Base-by-base conservation (phyloP, 1,140 invertebrate genomes). In the Archivesica marissinica region DNA sequence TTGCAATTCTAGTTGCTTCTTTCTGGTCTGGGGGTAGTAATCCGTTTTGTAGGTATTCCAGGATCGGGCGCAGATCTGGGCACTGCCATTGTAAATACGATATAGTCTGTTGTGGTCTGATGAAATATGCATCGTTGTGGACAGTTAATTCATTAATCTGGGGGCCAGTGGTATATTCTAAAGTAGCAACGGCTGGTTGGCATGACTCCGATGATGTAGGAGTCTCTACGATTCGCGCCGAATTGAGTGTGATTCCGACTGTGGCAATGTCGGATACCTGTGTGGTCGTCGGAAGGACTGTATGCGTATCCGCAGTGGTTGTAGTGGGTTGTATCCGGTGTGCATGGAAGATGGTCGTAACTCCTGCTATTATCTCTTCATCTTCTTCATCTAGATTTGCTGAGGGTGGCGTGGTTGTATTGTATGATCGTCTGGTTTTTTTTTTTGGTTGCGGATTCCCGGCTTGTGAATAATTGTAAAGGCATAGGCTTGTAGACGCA, bases 401-500 rank as follows among this genome's bases (percentile, higher is more conserved):
- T 7, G 41, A 7, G 7, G 41, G 17, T 17, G 41, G 41, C 17
- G 41, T 44, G 7, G 41, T 6, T 7, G 7, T 23, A 7, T 56
- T 7, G 28, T 83, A 61, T 2, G 47, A 0, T 25, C 35, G 52
- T 47, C 68, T 15, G 2, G 30, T 11, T 68, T 56, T 23, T 30
- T 50, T 41, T 68, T 56, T 20, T 2, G 0, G 44, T 68, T 50
- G 2, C 25, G 35, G 7, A 3, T 6, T 25, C 1, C 23, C 41
- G 44, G 6, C 47, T 35, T 68, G 20, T 78, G 30, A 1, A 30
- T 3, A 9, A 78, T 85, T 2, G 17, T 23, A n/a, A 80, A 66
- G 35, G 80, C 38, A 33, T 85, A 77, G 6, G 25, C 76, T 70
- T 85, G 83, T 38, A 85, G 61, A 33, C 0, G 11, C 30, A 35